Evolutionary conservation across 2,888 invertebrate species (phyloP), one percentile per base, ranked within the genome.

Genomic region (Metallyticus violacea): DNA sequence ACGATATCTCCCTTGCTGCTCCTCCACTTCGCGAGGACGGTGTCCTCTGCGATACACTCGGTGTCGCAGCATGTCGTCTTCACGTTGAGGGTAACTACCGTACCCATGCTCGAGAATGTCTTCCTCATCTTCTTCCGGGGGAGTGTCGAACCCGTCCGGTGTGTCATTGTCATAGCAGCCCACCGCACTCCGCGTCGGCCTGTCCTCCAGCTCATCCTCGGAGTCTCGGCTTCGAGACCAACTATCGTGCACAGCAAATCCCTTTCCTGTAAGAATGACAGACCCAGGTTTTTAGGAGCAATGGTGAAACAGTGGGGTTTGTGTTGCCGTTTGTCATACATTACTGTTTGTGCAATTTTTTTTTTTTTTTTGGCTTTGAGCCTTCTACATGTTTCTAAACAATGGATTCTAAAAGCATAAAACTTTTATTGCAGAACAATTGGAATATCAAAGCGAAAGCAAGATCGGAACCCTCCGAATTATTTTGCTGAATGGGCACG

Each of bases 161-260:
- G 40, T 62, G 40, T 62, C 40, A 2, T 62, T 62, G n/a, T 62
- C 7, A 7, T 22, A 15, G 26, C 9, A 26, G n/a, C 25, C 15
- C 25, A 15, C n/a, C 25, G 28, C 22, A 30, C 81, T 28, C 28
- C 77, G 29, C 7, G 80, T 25, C 2, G n/a, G 83, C n/a, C 85
- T 40, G 28, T 86, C 88, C 28, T 88, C 88, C 27, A 86, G 26
- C 15, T 88, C 88, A 80, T 88, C 82, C n/a, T 87, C 88, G 15
- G 85, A 86, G 83, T 86, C 87, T 7, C 87, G 40, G 26, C 84
- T 85, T 29, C 88, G 85, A 27, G 88, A 86, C 88, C 88, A 88
- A 77, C 79, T 78, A 7, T 77, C 77, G 25, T 29, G 27, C 2
- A 15, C 22, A 25, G 26, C 77, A 6, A 77, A 83, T 26, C 27